Evolutionary conservation across 2,113 vertebrate species (phyloP).

Genomic region (Microtus oregoni): DNA sequence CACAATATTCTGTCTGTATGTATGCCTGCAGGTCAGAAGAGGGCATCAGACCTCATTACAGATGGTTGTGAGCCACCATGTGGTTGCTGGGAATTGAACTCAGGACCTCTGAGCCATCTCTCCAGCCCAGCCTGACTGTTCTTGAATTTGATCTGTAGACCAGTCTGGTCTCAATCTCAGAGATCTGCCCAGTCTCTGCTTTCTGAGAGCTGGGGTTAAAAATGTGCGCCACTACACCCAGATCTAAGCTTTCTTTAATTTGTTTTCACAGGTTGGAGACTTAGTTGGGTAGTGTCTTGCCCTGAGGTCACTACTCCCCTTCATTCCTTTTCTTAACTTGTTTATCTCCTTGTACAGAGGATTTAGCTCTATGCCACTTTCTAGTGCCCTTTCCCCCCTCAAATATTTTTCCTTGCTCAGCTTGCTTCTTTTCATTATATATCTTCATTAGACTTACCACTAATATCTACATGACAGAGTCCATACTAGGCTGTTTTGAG

Average conservation of each 20-base stretch:
- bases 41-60: too few species aligned
- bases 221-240: neutral
- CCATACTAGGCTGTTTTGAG: neutral
- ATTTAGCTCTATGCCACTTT: neutral
- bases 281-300: too few species aligned
- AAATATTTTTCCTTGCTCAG: neutral
- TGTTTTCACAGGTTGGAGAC: neutral
- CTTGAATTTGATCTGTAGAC: neutral
- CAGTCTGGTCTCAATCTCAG: neutral
- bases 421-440: neutral
- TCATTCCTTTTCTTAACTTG: neutral
- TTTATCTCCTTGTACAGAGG: neutral
- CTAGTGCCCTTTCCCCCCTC: too few species aligned
- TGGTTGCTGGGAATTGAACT: too few species aligned
- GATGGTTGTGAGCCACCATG: too few species aligned
- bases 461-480: neutral
- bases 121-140: neutral
- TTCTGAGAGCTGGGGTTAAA: neutral
- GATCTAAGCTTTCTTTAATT: neutral
- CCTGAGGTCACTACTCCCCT: neutral
- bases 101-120: too few species aligned
- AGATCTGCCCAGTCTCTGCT: neutral
- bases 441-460: too few species aligned
- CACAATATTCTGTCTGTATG: too few species aligned
- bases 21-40: too few species aligned